Evolutionary conservation across 1,140 invertebrate species (phyloP).

Genomic region (Chrysoperla carnea): DNA sequence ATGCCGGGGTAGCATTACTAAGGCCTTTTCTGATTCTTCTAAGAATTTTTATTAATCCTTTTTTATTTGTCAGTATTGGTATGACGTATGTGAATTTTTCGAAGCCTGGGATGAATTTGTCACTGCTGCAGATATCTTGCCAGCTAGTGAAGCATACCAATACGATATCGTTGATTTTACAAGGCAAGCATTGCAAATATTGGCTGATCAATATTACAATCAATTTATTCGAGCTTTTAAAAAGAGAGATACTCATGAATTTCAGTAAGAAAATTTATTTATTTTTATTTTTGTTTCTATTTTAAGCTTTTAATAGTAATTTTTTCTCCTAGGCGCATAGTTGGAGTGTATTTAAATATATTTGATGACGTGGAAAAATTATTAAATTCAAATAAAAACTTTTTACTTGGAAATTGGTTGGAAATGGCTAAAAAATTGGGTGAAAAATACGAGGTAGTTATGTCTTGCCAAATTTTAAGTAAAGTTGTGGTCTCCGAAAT

Average conservation of each 20-base stretch:
- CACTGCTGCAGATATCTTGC: constrained; percentile 15
- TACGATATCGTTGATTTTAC: constrained; percentile 82
- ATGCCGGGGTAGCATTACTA: too few relatives aligned
- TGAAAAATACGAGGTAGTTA: constrained; percentile 18
- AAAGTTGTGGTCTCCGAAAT: too few relatives aligned
- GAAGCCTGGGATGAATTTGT: constrained; percentile 42
- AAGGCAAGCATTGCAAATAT: constrained; percentile 60
- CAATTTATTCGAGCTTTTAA: constrained; percentile 34
- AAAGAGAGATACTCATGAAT: constrained; percentile 22
- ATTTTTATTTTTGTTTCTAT: too few relatives aligned
- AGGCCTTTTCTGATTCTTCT: too few relatives aligned
- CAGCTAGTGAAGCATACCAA: constrained; percentile 25
- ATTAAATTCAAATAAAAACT: constrained; percentile 46
- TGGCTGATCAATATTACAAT: constrained; percentile 46
- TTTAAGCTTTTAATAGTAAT: too few relatives aligned
- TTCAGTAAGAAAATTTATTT: constrained; percentile 25
- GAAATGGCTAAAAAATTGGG: constrained; percentile 37
- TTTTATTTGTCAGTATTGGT: constrained; percentile 45
- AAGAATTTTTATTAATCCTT: too few relatives aligned
- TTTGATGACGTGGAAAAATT: constrained; percentile 53
- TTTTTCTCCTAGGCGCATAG: too few relatives aligned
- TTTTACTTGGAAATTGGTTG: constrained; percentile 60
- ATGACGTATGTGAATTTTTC: constrained; percentile 35
- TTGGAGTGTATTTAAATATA: constrained; percentile 16
- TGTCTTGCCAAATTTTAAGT: too few relatives aligned